Evolutionary conservation across 2,797 vertebrate genomes (phyloP), one percentile per base, ranked within the genome.

Genomic region (Halcyon badia): DNA sequence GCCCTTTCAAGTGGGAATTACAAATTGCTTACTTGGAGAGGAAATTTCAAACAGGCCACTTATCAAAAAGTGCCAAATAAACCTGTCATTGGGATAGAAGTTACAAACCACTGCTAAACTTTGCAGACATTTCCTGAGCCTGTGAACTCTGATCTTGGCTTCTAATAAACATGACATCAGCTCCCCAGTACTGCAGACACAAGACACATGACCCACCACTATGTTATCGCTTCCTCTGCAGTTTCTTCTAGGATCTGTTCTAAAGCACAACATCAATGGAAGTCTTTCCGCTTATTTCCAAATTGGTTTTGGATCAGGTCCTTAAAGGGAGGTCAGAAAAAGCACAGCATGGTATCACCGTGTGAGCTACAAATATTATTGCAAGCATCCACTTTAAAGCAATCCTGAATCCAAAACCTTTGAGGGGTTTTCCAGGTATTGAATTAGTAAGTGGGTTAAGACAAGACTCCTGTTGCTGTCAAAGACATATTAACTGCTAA

Each of bases 41-140:
- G 79, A 73, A 98, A 97, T 97, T 95, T 90, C 97, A 97, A 98
- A 98, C 97, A 98, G 97, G 96, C 93, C 97, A 97, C 97, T 98
- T 98, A 98, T 97, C 97, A 98, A 97, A 94, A 98, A 96, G 90
- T 93, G 96, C 96, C 97, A 98, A 97, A 97, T 98, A 98, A 98
- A 98, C 97, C 97, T 97, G 96, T 98, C 98, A 98, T 91, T 98
- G 95, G 96, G 90, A 84, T 87, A 96, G 94, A 91, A 95, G 96
- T 96, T 95, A 94, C 91, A 96, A 98, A 97, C 92, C 95, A 95
- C 96, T 96, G 58, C 71, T 83, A 97, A 98, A 97, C 85, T 96
- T 94, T 97, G 96, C 97, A 97, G 93, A 97, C 94, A 88, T 96
- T 97, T 98, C 97, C 97, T 97, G 97, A 97, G 96, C 88, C 92